Percentiles rank a stretch among this genome's conserved stretches.
These are phyloP conservation scores for Argentina silus DNA, from an alignment of 2,797 vertebrate species.

Conservation along the genomic window DNA sequence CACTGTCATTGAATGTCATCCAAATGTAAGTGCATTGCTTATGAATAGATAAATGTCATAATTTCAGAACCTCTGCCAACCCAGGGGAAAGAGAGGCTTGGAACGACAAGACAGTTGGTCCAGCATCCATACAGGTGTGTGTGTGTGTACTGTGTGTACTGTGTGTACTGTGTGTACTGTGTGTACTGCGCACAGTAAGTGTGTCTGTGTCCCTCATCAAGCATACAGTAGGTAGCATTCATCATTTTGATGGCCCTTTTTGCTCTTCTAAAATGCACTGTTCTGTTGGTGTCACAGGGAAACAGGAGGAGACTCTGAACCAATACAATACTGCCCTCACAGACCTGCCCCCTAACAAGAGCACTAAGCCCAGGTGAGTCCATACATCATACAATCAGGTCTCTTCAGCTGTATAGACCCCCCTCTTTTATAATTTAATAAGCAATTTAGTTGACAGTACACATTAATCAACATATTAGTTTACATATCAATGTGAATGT, in stretches of 20 bases:
- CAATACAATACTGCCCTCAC: slow-evolving; percentile 70
- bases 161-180: slow-evolving; percentile 24
- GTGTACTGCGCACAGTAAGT: background rate
- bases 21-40: background rate
- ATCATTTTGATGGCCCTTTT: background rate
- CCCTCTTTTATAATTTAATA: no score
- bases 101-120: slow-evolving; percentile 66
- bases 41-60: background rate
- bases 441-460: no score
- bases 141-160: slow-evolving; percentile 6
- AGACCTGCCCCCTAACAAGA: slow-evolving; percentile 63
- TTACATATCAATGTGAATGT: no score
- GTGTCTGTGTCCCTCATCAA: background rate
- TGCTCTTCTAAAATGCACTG: background rate
- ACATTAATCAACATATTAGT: no score
- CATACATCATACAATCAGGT: background rate
- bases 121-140: slow-evolving; percentile 63
- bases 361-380: slow-evolving; percentile 65
- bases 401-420: no score
- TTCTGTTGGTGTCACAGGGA: slow-evolving; percentile 62
- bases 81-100: slow-evolving; percentile 49
- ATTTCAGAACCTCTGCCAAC: slow-evolving; percentile 61
- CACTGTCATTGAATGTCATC: no score
- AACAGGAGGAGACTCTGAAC: slow-evolving; percentile 71
- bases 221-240: background rate